These are phyloP conservation scores for Melipona bicolor DNA, from an alignment of 2,888 invertebrate genomes.

Conservation along the genomic window DNA sequence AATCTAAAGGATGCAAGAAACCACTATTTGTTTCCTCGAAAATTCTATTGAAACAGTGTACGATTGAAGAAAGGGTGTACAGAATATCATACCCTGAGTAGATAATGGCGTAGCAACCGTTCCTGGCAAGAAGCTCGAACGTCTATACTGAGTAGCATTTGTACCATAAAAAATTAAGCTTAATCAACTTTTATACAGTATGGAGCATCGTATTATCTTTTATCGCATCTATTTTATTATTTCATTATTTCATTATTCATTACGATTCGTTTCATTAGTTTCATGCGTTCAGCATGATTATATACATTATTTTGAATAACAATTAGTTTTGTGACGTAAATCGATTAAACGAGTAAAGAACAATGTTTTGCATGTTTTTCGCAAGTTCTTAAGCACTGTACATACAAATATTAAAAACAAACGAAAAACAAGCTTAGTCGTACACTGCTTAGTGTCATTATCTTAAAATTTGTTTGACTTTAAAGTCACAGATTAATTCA, in stretches of 20 bases:
- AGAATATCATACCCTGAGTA: conserved; percentile 64
- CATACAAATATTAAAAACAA: conserved; percentile 47
- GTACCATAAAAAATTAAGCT: conserved; percentile 72
- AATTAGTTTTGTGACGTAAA: conserved; percentile 26
- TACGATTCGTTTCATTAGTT: conserved; percentile 39
- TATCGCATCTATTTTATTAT: conserved; percentile 39
- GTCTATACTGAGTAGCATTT: conserved; percentile 68
- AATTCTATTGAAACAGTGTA: conserved; percentile 32
- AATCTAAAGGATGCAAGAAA: conserved; percentile 42
- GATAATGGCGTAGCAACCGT: conserved; percentile 66
- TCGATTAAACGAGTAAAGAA: conserved; percentile 32
- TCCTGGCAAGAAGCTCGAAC: conserved; percentile 65
- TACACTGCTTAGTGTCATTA: conserved; percentile 34
- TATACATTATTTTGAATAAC: conserved; percentile 29
- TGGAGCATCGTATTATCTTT: conserved; percentile 52
- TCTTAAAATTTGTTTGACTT: conserved; percentile 20
- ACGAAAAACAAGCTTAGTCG: conserved; percentile 47
- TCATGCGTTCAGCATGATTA: conserved; percentile 17
- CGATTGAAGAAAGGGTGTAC: conserved; percentile 56
- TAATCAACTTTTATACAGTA: conserved; percentile 64
- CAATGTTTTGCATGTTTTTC: conserved; percentile 31
- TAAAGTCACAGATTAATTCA: conserved; percentile 30
- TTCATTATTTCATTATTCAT: neutral
- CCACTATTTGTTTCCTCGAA: conserved; percentile 21
- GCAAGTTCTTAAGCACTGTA: conserved; percentile 29